Base-by-base conservation (phyloP, 2,797 vertebrate species). In the Urosaurus nigricauda region DNA sequence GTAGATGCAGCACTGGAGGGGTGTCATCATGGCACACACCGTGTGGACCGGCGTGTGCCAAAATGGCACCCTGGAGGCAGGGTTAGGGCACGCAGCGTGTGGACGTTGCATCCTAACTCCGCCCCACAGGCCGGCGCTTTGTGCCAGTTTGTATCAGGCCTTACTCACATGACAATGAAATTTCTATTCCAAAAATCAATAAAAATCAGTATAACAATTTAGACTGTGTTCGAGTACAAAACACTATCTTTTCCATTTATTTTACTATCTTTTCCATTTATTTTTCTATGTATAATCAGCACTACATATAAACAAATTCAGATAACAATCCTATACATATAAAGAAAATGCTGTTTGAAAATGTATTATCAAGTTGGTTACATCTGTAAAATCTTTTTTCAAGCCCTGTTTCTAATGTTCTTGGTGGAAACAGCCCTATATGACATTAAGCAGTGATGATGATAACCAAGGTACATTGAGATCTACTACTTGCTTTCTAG, bases 381-480 rank as follows among this genome's bases (percentile, higher is more conserved):
- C 56, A 75, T 9, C 58, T 77, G 58, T 40, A 85, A 75, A 56
- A 63, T 75, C 0, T 80, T 80, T 85, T 80, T 85, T 40, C 70
- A 85, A 60, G 37, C 58, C 37, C 53, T 35, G 53, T 60, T 35
- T 53, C 24, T n/a, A 56, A 16, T n/a, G 51, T 2, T 35, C 35
- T 37, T 58, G 43, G n/a, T 9, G 29, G 35, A 19, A 11, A 12
- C n/a, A 79, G 24, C 21, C 51, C 51, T 40, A 70, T 70, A 70
- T 80, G n/a, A 70, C 51, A 60, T 35, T 63, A 29, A 68, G 68
- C 9, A 14, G 1, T n/a, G 5, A 74, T 56, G 75, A 70, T 37
- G 53, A 26, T 35, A 71, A 51, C 68, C 7, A 83, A 80, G 79
- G 12, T 35, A 37, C 53, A 53, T 21, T 6, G 1, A 71, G 24